Conservation (phyloP, 2,113 vertebrate species). For the Scomber scombrus region DNA sequence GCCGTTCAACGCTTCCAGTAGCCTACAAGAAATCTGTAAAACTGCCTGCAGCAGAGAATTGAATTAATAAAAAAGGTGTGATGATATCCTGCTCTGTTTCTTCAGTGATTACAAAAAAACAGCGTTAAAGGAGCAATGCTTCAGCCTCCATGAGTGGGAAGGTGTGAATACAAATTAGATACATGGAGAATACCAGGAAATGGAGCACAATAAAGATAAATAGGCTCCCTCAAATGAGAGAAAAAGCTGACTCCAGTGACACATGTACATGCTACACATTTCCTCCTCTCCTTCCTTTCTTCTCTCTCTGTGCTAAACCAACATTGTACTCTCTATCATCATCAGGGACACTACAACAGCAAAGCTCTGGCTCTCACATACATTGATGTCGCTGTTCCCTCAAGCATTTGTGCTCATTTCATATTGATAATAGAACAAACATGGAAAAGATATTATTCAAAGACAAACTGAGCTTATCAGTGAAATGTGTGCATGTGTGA, state of each 20-base stretch:
- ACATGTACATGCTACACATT: neutral
- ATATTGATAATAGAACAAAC: neutral
- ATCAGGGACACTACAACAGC: neutral
- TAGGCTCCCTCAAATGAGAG: slow-evolving; percentile 2
- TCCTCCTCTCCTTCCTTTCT: neutral
- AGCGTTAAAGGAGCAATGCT: slow-evolving; percentile 18
- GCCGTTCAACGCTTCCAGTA: neutral
- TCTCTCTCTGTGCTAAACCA: neutral
- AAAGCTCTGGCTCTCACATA: neutral
- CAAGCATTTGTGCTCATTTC: neutral
- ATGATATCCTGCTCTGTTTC: neutral
- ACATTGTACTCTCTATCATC: neutral
- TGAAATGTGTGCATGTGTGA: neutral
- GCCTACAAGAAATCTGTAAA: slow-evolving; percentile 20
- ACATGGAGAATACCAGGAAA: slow-evolving; percentile 1
- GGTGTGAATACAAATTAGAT: slow-evolving; percentile 44
- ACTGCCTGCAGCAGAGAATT: slow-evolving; percentile 2
- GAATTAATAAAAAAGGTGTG: slow-evolving; percentile 10
- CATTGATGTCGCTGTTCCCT: neutral
- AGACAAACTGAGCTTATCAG: slow-evolving; percentile 19
- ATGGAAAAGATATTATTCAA: neutral
- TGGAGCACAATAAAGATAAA: slow-evolving; percentile 29
- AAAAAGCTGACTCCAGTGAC: slow-evolving; percentile 1
- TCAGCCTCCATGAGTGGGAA: slow-evolving; percentile 35
- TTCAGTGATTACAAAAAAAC: slow-evolving; percentile 3